phyloP scores from a whole-genome alignment of 2,113 vertebrate species.

The Pantherophis guttatus region DNA sequence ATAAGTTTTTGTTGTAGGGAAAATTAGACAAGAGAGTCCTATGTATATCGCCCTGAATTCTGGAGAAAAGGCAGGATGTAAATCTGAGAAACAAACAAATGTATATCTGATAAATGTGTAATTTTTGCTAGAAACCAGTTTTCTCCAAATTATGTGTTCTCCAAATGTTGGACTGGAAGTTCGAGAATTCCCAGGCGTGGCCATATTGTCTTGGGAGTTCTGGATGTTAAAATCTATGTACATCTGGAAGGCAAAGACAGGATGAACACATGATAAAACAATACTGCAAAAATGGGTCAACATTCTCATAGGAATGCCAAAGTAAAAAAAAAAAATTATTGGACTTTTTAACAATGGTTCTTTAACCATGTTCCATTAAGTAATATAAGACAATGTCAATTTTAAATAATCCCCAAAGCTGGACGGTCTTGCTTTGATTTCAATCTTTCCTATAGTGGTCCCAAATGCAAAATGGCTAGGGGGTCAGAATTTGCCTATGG shows the following conservation, averaged over 20 bases:
- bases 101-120: neutral
- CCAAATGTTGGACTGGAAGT: neutral
- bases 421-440: neutral
- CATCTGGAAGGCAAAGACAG: neutral
- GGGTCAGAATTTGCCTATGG: neutral
- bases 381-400: neutral
- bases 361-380: neutral
- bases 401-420: neutral
- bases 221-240: neutral
- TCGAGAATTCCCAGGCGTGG: neutral
- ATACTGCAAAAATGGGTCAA: neutral
- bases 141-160: neutral
- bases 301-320: neutral
- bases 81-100: neutral
- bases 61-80: neutral
- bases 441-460: neutral
- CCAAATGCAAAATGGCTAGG: neutral
- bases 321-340: neutral
- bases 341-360: neutral
- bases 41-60: neutral
- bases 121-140: neutral
- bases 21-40: neutral
- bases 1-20: neutral
- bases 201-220: neutral
- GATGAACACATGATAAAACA: neutral